These are phyloP conservation scores for Hoplodrina ambigua DNA, from an alignment of 2,888 invertebrate species.

Conservation along the genomic window DNA sequence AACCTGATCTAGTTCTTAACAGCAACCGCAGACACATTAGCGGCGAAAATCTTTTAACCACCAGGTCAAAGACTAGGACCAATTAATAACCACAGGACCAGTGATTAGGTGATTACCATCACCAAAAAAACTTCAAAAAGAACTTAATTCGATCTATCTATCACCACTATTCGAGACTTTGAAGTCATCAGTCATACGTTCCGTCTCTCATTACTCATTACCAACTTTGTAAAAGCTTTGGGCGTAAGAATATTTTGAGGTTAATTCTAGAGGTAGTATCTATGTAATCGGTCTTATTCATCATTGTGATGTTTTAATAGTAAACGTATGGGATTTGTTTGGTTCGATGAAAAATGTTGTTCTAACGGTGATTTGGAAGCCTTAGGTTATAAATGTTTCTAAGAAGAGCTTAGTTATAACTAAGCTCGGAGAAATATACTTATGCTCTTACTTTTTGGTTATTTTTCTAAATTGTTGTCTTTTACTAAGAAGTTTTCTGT, in stretches of 20 bases:
- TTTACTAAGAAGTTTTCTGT: not conserved
- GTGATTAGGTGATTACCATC: slow-evolving; percentile 49
- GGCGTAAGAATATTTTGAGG: slow-evolving; percentile 59
- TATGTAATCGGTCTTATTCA: slow-evolving; percentile 63
- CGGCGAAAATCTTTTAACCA: slow-evolving; percentile 31
- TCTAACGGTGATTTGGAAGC: slow-evolving; percentile 30
- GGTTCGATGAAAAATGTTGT: slow-evolving; percentile 21
- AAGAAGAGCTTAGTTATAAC: slow-evolving; percentile 13
- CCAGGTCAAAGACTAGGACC: slow-evolving; percentile 39
- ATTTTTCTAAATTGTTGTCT: not conserved
- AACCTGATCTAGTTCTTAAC: slow-evolving; percentile 3
- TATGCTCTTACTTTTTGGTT: not conserved
- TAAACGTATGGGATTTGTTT: slow-evolving; percentile 49
- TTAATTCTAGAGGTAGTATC: slow-evolving; percentile 59
- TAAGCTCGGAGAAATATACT: not conserved
- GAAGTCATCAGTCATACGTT: slow-evolving; percentile 59
- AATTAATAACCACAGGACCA: slow-evolving; percentile 43
- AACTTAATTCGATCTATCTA: slow-evolving; percentile 61
- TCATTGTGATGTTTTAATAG: slow-evolving; percentile 66
- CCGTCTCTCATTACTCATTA: slow-evolving; percentile 56
- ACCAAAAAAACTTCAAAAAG: slow-evolving; percentile 48
- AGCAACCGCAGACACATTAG: slow-evolving; percentile 36
- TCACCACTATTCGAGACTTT: slow-evolving; percentile 55
- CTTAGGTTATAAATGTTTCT: slow-evolving; percentile 43
- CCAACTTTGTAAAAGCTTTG: slow-evolving; percentile 51